Base-by-base conservation (phyloP, 2,797 vertebrate species). In the Mormyrus hasselquistii region DNA sequence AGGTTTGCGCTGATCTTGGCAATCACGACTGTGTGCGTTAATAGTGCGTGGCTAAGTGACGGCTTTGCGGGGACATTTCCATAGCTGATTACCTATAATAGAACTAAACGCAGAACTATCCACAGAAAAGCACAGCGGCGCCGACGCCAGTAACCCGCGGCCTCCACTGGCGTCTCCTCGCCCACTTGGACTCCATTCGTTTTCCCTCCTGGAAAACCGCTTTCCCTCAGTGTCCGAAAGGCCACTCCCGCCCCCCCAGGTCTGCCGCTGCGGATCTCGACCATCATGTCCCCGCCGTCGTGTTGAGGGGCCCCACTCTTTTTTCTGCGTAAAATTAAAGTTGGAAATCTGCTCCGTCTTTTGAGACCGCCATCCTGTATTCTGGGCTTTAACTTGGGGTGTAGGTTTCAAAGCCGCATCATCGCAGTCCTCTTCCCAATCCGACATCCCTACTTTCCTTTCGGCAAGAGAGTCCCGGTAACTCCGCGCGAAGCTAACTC, bases 1-100 rank as follows among this genome's bases (percentile, higher is more conserved):
- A 73, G 12, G 65, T 1, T 16, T 6, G 65, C 29, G 65, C 4
- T 16, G 65, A 73, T 38, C 29, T 12, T 73, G 29, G 6, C 84
- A 14, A 55, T 47, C 14, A 79, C 73, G 73, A 79, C 4, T 79
- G 41, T 79, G 12, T 12, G 59, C 9, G 59, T 65, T 38, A 73
- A 16, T 16, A 38, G 12, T 38, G 29, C 29, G 10, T 16, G 65
- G 73, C 38, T 0, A 79, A 79, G 16, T 79, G 7, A 44, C 41
- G 19, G 5, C 38, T 44, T 79, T 47, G 4, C 4, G 10, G 10
- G 12, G 69, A 7, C 34, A 38, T 1, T 38, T 16, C 12, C n/a
- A 22, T 49, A 8, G 8, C 22, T 29, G 10, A 52, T 52, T 84
- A 98, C 98, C 98, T 87, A 98, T 98, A n/a, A 98, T 91, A 1